phyloP scores from a whole-genome alignment of 2,888 invertebrate species.

The Galerucella calmariensis region DNA sequence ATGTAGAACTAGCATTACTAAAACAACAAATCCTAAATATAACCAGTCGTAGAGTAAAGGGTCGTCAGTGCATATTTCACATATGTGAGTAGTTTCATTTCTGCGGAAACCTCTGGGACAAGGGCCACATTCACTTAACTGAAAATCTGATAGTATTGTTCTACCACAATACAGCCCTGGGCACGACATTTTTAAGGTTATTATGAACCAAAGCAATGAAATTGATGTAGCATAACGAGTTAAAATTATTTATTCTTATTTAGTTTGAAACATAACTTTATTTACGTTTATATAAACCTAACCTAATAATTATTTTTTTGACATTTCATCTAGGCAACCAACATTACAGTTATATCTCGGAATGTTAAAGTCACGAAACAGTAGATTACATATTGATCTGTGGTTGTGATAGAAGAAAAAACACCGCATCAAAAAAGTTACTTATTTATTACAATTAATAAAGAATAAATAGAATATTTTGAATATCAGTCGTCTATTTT shows the following conservation, averaged over 20 bases:
- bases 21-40: conserved; percentile 92
- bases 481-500: too few relatives aligned
- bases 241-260: not conserved
- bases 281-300: not conserved
- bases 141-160: conserved; percentile 72
- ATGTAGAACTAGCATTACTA: conserved; percentile 88
- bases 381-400: not conserved
- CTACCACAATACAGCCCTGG: conserved; percentile 90
- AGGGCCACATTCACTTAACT: conserved; percentile 86
- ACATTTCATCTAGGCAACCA: not conserved
- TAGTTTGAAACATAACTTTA: not conserved
- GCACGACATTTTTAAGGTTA: conserved; percentile 65
- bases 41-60: conserved; percentile 92
- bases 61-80: conserved; percentile 78
- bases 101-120: conserved; percentile 86
- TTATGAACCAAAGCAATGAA: not conserved
- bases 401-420: too few relatives aligned
- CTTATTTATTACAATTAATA: too few relatives aligned
- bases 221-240: not conserved
- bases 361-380: not conserved
- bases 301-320: not conserved
- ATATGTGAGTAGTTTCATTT: conserved; percentile 79
- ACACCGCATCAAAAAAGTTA: too few relatives aligned
- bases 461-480: too few relatives aligned
- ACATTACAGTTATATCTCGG: not conserved